Percentiles rank a stretch among this genome's conserved stretches.
phyloP scores from a whole-genome alignment of 2,113 vertebrate species.

The Thinocorus orbignyianus region DNA sequence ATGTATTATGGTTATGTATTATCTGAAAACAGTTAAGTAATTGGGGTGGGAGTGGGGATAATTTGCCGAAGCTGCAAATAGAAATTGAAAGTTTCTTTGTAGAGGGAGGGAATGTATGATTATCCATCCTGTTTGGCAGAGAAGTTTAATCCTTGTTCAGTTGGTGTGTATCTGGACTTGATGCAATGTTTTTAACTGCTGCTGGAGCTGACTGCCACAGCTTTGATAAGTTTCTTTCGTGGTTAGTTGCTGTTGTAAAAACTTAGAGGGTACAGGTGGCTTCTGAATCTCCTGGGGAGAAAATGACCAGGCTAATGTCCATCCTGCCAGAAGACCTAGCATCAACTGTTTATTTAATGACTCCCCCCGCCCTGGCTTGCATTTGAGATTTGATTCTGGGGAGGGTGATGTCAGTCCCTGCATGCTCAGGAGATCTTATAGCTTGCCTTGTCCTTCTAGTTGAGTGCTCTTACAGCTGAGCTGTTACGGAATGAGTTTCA shows the following conservation, averaged over 20 bases:
- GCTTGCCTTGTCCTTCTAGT: not conserved
- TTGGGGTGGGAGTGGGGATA: too few relatives aligned
- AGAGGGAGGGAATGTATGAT: not conserved
- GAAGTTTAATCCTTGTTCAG: not conserved
- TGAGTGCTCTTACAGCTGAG: not conserved
- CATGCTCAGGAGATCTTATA: not conserved
- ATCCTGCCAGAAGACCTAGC: not conserved
- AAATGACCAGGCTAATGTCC: not conserved
- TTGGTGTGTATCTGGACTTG: not conserved
- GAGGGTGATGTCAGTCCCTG: rapidly evolving
- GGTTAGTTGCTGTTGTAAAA: not conserved
- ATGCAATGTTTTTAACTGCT: not conserved
- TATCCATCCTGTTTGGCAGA: not conserved
- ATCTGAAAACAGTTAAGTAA: not conserved
- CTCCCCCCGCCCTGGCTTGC: rapidly evolving
- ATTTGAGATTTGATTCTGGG: not conserved
- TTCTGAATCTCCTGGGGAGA: not conserved
- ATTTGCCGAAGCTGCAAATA: not conserved
- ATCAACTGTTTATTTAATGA: not conserved
- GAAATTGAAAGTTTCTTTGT: not conserved
- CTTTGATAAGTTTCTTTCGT: not conserved
- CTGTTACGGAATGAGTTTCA: not conserved
- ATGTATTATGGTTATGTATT: not conserved
- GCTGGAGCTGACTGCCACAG: not conserved
- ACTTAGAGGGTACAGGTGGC: not conserved